Conservation (phyloP, 2,797 vertebrate genomes). For the Rhinogobio ventralis region DNA sequence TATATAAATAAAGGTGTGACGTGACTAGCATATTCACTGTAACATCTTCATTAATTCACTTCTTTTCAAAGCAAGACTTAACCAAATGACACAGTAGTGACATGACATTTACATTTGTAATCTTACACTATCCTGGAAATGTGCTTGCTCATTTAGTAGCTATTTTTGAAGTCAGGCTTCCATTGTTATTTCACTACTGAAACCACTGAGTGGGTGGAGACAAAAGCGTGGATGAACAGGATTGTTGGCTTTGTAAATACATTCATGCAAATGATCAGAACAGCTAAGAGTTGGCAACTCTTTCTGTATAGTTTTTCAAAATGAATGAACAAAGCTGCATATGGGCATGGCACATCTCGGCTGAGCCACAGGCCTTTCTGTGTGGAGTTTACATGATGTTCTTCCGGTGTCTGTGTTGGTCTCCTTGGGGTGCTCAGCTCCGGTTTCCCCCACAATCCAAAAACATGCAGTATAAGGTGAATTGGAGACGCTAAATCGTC, state of each 20-base stretch:
- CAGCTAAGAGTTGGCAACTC: neutral
- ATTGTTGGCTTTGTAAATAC: neutral
- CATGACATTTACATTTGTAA: neutral
- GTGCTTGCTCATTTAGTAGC: neutral
- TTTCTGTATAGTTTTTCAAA: neutral
- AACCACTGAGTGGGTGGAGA: conserved; percentile 2
- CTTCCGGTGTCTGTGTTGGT: too few relatives aligned
- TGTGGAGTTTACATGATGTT: too few relatives aligned
- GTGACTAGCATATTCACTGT: neutral
- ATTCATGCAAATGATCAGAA: neutral
- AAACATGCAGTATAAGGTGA: neutral
- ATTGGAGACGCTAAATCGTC: neutral
- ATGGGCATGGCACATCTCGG: neutral
- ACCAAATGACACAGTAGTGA: too few relatives aligned
- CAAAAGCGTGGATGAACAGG: conserved; percentile 18
- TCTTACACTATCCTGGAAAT: neutral
- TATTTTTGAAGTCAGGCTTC: neutral
- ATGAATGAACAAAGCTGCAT: neutral
- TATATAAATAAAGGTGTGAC: neutral
- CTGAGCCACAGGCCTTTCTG: too few relatives aligned
- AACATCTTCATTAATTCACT: neutral
- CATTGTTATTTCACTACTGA: neutral
- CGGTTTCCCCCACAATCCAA: neutral
- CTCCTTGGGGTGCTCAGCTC: neutral
- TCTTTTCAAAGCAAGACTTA: neutral